Percentiles rank a stretch among this genome's conserved stretches.
Conservation (phyloP, 2,888 invertebrate genomes). For the Dichetophora obliterata region DNA sequence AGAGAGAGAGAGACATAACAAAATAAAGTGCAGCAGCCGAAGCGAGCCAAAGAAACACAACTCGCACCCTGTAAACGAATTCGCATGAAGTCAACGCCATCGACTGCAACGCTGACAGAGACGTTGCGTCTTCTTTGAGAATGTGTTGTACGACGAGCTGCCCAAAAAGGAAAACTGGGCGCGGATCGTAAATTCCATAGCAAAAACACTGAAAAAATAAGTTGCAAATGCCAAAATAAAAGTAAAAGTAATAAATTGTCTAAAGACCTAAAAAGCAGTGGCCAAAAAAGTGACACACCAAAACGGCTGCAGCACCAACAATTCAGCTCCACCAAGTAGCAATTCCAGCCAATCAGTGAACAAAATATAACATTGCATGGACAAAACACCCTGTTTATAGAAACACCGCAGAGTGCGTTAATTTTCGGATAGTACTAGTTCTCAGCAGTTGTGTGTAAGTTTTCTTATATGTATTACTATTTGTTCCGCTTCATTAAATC, state of each 20-base stretch:
- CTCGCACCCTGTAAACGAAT: slow-evolving; percentile 17
- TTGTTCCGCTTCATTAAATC: not conserved
- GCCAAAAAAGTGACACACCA: not conserved
- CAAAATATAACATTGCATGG: not conserved
- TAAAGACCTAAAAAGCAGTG: not conserved
- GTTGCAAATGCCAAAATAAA: not conserved
- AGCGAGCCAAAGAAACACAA: slow-evolving; percentile 18
- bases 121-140: slow-evolving; percentile 13
- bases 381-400: slow-evolving; percentile 11
- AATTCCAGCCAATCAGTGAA: no score
- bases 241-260: not conserved
- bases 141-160: slow-evolving; percentile 16
- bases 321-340: not conserved
- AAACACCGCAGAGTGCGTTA: not conserved
- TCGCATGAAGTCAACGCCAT: slow-evolving; percentile 1
- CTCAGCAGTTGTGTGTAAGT: slow-evolving; percentile 6
- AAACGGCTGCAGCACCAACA: not conserved
- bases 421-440: not conserved
- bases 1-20: not conserved
- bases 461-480: not conserved
- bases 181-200: slow-evolving; percentile 34
- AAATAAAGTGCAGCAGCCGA: not conserved
- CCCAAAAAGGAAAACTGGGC: slow-evolving; percentile 41
- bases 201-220: slow-evolving; percentile 1
- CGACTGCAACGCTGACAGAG: not conserved